Evolutionary conservation across 1,140 invertebrate genomes (phyloP).

Genomic region (Drosophila ananassae): DNA sequence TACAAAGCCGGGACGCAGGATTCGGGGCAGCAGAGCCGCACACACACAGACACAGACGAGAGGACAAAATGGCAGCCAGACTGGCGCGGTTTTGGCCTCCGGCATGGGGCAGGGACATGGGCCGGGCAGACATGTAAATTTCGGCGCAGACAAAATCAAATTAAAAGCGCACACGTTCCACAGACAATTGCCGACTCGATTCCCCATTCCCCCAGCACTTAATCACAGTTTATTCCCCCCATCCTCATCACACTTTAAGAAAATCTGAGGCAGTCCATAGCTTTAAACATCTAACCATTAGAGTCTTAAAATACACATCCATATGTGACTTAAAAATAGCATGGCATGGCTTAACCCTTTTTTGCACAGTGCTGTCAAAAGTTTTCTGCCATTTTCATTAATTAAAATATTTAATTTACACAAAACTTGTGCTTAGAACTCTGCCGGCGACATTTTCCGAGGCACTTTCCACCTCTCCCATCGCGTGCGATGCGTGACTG

Average conservation of each 20-base stretch:
- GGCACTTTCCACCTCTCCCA: conserved; percentile 40
- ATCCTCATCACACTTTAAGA: conserved; percentile 9
- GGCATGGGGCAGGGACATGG: conserved; percentile 6
- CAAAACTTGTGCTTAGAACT: conserved; percentile 53
- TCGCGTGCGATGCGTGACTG: conserved; percentile 68
- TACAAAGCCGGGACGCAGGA: conserved; percentile 35
- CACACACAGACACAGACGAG: not conserved
- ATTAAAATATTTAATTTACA: conserved; percentile 66
- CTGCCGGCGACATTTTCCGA: conserved; percentile 48
- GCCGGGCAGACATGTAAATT: conserved; percentile 69
- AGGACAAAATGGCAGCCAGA: conserved; percentile 44
- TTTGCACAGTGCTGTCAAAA: conserved; percentile 4
- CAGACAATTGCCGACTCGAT: conserved; percentile 40
- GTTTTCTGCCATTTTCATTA: conserved; percentile 60
- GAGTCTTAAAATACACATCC: too few relatives aligned
- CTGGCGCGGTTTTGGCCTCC: conserved; percentile 26
- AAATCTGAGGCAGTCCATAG: not conserved
- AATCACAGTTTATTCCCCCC: conserved; percentile 53
- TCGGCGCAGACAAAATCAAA: conserved; percentile 76
- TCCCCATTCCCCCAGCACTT: conserved; percentile 7
- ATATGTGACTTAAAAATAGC: too few relatives aligned
- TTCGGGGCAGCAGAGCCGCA: conserved; percentile 27
- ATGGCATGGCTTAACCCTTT: too few relatives aligned
- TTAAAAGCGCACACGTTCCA: conserved; percentile 75
- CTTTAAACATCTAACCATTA: too few relatives aligned